phyloP scores from a whole-genome alignment of 2,797 vertebrate genomes.

The Danio aesculapii region DNA sequence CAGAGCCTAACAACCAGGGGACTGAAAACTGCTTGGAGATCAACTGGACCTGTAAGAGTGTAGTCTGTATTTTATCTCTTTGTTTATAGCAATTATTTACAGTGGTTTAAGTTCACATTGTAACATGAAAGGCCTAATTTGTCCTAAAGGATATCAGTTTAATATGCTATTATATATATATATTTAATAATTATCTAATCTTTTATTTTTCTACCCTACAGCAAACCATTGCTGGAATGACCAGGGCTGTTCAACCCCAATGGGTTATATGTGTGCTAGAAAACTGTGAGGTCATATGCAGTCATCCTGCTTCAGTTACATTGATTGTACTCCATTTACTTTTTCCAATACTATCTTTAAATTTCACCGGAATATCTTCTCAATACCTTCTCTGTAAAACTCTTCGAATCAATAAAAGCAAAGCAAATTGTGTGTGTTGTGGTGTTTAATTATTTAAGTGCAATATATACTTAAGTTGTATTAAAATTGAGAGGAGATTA shows the following conservation, averaged over 20 bases:
- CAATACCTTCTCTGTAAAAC: no score
- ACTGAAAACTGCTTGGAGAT: background rate
- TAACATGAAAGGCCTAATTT: background rate
- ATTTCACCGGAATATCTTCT: no score
- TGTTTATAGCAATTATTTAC: background rate
- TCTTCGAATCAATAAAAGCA: no score
- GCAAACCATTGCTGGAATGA: background rate
- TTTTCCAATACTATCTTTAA: no score
- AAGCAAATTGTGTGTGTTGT: no score
- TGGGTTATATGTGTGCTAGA: no score
- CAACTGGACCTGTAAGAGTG: background rate
- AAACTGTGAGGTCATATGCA: no score
- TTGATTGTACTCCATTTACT: no score
- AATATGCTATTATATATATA: background rate
- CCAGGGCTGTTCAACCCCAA: fast-evolving
- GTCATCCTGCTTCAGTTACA: no score
- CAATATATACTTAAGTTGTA: no score
- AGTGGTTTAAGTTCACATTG: background rate
- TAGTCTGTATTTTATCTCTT: background rate
- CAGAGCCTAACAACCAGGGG: background rate
- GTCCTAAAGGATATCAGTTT: background rate
- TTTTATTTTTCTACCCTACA: background rate
- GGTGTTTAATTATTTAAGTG: no score
- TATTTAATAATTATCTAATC: background rate
- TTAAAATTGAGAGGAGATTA: no score